Evolutionary conservation across 2,888 invertebrate species (phyloP), one percentile per base, ranked within the genome.

Genomic region (Torymus auratus): DNA sequence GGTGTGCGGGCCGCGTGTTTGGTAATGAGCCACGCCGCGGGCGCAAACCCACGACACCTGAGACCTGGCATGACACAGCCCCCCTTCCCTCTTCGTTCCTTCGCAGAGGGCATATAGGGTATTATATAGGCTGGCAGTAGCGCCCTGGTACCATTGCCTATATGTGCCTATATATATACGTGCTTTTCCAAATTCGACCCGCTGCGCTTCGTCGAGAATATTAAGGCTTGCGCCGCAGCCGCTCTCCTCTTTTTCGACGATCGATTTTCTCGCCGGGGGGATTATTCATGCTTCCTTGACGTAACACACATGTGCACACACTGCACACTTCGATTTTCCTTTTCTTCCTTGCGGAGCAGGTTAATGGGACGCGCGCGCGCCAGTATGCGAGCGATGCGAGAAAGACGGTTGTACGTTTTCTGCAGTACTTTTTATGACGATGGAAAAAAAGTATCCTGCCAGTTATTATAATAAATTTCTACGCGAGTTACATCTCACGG

Each of bases 61-160:
- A 76, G 68, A 68, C 75, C 61, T 76, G 61, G 61, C 68, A 61
- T 68, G 68, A 73, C 64, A 64, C 7, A 55, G 10, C 55, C 15
- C 2, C 1, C 20, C 12, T 7, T n/a, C 14, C 11, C 20, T 41
- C 41, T 41, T 5, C 3, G 41, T 41, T 41, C 41, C 7, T 41
- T 41, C 7, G 41, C 7, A 5, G 41, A 41, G 41, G 41, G 7
- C 7, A 41, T 1, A 41, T n/a, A n/a, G n/a, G n/a, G n/a, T n/a
- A 7, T 1, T 28, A 28, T 41, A 41, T 41, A 41, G 41, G 41
- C 7, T 41, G 41, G 7, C 41, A 41, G 7, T 1, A 41, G 41
- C 7, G 41, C 7, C 41, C 41, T 41, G 41, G 41, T 41, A 41
- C 41, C 41, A 41, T 41, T 28, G 28, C 3, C 0, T 28, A 28